Evolutionary conservation across 2,888 invertebrate species (phyloP), one percentile per base, ranked within the genome.

Genomic region (Drosophila multiciliata): DNA sequence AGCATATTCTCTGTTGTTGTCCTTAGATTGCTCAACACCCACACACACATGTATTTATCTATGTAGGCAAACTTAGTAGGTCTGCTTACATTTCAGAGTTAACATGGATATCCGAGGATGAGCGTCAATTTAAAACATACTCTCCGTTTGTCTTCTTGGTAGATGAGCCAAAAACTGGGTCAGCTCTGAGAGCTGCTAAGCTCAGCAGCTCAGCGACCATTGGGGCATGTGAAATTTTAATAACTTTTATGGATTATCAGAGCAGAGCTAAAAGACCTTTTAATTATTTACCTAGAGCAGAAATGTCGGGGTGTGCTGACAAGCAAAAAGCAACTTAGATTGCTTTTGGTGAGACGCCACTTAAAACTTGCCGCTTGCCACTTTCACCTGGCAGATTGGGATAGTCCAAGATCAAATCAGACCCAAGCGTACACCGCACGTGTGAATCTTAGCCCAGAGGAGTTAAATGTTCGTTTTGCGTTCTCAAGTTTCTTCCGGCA

Each of bases 271-370:
- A 9, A 32, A 40, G n/a, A n/a, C 49, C 50, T 40, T 57, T 83
- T 68, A 89, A 87, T 89, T 72, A 87, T 87, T 84, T 73, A 89
- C 65, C 52, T 64, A 61, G 54, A 49, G 59, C 55, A 50, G 63
- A 50, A 63, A 72, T 65, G 71, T 73, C 62, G 68, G 69, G 71
- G 73, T 61, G 61, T 68, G 61, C 23, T 42, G 50, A 4, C 26
- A 63, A 12, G 53, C 32, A 23, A 52, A 66, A 52, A 45, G 17
- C 58, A 55, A 32, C 48, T 20, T 54, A 59, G 63, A 67, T 63
- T 61, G 40, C 9, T 53, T 12, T 6, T 38, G 75, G 63, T 49
- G 55, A 26, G 62, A 35, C 54, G 36, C 48, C 53, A 20, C 36
- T 36, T 69, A 15, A 48, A 57, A 36, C 33, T 32, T 35, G 49